phyloP scores from a whole-genome alignment of 2,797 vertebrate species.

The Eremophila alpestris region DNA sequence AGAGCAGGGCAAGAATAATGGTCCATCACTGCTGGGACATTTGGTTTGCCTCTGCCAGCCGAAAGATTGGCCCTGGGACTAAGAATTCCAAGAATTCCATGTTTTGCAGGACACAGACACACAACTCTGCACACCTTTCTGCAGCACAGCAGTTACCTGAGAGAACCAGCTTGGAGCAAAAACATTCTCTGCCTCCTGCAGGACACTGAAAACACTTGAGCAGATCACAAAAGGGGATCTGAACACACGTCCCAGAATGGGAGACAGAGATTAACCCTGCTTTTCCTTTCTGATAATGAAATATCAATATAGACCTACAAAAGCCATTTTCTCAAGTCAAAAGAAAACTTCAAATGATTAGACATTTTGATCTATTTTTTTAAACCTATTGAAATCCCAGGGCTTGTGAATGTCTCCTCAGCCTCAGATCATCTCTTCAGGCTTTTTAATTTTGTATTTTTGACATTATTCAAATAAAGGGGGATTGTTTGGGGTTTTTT shows the following conservation, averaged over 20 bases:
- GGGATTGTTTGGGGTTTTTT: neutral
- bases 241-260: neutral
- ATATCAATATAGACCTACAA: neutral
- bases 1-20: neutral
- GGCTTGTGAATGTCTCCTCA: neutral
- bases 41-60: neutral
- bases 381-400: neutral
- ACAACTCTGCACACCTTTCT: neutral
- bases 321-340: neutral
- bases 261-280: neutral
- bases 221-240: neutral
- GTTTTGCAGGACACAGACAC: neutral
- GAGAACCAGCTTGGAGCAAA: neutral
- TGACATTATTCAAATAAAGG: neutral
- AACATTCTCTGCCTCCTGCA: neutral
- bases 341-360: neutral
- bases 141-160: rapidly evolving
- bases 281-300: neutral
- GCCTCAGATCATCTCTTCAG: neutral
- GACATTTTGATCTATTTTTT: neutral
- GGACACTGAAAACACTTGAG: neutral
- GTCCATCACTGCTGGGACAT: neutral
- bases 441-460: neutral
- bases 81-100: neutral
- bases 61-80: neutral